Percentiles rank a stretch among this genome's conserved stretches.
These are phyloP conservation scores for Pyrrhosoma nymphula DNA, from an alignment of 2,888 invertebrate genomes.

Conservation along the genomic window DNA sequence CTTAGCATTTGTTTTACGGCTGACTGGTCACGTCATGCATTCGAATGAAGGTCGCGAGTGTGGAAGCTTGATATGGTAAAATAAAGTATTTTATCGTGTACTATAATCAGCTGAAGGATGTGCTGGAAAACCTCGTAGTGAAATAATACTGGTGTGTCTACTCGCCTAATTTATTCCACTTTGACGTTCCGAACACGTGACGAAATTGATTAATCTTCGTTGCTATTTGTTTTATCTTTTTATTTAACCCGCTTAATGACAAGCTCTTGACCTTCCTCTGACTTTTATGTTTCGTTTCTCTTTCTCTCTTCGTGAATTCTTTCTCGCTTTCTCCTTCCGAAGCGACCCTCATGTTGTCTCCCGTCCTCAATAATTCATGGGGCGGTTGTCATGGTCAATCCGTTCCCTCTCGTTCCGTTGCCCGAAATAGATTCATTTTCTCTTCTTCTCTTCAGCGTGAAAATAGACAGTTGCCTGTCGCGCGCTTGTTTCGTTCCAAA, in stretches of 20 bases:
- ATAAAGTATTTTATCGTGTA: not conserved
- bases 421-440: conserved; percentile 2
- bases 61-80: not conserved
- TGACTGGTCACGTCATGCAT: too few species aligned
- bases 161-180: not conserved
- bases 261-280: not conserved
- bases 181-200: not conserved
- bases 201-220: not conserved
- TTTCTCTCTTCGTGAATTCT: not conserved
- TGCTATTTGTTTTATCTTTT: not conserved
- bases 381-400: not conserved
- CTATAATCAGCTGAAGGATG: not conserved
- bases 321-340: not conserved
- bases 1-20: too few species aligned
- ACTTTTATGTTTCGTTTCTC: not conserved
- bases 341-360: not conserved
- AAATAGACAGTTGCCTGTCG: not conserved
- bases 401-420: not conserved
- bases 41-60: not conserved
- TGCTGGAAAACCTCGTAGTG: not conserved
- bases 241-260: not conserved
- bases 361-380: not conserved
- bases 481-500: not conserved
- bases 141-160: not conserved
- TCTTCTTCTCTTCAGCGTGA: not conserved